Conservation (phyloP, 2,113 vertebrate species). For the Tetrao urogallus region DNA sequence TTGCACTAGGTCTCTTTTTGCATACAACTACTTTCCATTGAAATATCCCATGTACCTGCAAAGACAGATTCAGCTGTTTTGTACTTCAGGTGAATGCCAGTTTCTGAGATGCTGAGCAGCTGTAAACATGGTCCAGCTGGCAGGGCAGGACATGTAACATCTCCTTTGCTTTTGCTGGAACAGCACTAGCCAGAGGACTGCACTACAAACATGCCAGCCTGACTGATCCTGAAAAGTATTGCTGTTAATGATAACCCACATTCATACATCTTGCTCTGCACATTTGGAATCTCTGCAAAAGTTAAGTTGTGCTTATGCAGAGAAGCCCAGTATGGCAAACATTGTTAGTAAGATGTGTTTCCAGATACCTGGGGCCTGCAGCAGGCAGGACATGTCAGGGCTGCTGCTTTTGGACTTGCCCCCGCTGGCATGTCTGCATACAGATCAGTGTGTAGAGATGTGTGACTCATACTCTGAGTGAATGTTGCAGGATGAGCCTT, state of each 20-base stretch:
- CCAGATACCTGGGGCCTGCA: not conserved
- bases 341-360: not conserved
- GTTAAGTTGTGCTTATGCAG: not conserved
- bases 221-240: not conserved
- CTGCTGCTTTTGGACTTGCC: not conserved
- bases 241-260: not conserved
- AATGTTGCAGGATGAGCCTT: not conserved
- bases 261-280: not conserved
- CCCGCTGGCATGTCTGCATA: not conserved
- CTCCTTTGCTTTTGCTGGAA: not conserved
- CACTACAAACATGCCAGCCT: not conserved
- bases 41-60: not conserved
- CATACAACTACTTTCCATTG: not conserved
- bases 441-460: not conserved
- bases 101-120: not conserved
- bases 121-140: not conserved
- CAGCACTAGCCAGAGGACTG: not conserved
- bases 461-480: not conserved
- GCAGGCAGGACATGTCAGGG: not conserved
- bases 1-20: not conserved
- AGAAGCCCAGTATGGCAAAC: not conserved
- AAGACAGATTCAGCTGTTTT: not conserved
- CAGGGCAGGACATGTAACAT: not conserved
- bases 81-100: not conserved
- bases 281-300: not conserved